Percentiles rank a stretch among this genome's conserved stretches.
Conservation (phyloP, 2,888 invertebrate species). For the Mesoligia furuncula region DNA sequence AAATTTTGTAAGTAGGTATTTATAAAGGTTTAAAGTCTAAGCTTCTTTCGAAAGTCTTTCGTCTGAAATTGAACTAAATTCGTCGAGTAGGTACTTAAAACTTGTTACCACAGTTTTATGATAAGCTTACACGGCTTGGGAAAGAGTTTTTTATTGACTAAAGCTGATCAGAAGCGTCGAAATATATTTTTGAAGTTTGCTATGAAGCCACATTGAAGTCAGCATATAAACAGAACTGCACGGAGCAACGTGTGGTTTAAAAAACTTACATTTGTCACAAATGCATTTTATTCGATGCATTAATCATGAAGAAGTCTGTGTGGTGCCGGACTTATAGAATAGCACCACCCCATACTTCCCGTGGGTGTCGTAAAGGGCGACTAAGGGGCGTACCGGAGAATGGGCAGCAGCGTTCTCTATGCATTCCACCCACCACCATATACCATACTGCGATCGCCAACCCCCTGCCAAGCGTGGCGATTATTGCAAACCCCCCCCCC, state of each 20-base stretch:
- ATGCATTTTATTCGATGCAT: background rate
- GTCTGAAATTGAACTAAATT: conserved; percentile 16
- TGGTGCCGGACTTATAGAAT: too few relatives aligned
- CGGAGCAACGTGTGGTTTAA: background rate
- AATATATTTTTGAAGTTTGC: background rate
- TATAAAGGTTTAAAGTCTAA: background rate
- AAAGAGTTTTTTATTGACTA: background rate
- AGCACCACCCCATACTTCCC: too few relatives aligned
- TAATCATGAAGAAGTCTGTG: background rate
- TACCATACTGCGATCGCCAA: too few relatives aligned
- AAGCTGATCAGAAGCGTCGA: background rate
- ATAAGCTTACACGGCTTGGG: background rate
- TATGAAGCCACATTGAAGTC: background rate
- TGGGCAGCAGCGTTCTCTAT: too few relatives aligned
- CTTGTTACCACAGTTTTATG: background rate
- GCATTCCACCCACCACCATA: too few relatives aligned
- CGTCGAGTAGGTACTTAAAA: background rate
- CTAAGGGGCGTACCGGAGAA: too few relatives aligned
- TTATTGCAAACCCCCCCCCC: too few relatives aligned
- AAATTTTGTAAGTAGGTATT: background rate
- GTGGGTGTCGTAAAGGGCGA: too few relatives aligned
- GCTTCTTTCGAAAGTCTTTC: background rate
- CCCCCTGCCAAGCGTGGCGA: too few relatives aligned
- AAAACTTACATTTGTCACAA: background rate
- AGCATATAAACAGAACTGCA: background rate